Evolutionary conservation across 2,888 invertebrate species (phyloP), one percentile per base, ranked within the genome.

Genomic region (Volucella inflata): DNA sequence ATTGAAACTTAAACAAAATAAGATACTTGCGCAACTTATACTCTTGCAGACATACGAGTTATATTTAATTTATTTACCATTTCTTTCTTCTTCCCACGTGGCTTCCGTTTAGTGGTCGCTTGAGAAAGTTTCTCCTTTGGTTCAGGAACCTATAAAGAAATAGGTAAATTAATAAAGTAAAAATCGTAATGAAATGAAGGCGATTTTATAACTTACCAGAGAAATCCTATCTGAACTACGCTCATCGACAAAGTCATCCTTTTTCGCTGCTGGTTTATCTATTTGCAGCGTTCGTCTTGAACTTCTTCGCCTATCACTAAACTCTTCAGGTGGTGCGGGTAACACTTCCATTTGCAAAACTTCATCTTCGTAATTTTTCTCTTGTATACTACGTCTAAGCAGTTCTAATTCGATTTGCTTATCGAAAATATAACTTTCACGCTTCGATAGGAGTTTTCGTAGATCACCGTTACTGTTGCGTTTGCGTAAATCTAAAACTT

Each of bases 331-430:
- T 6, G 84, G 84, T 0, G 60, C 42, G 1, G 71, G 60, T 0
- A 84, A 4, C 1, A 65, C 70, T 59, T 59, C 75, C 68, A 51
- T 64, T 68, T 64, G 57, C n/a, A 70, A 17, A 1, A 59, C 40
- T 14, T 70, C 74, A 12, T 62, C 14, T 44, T 84, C 75, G 36
- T n/a, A 55, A 16, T 51, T 70, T 12, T n/a, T 74, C 12, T 17
- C 64, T 0, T 70, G 50, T n/a, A 84, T 65, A 12, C 38, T 55
- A 1, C 65, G 65, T 36, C 75, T 44, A 8, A 79, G 64, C 0
- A 72, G 9, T 50, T 79, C 78, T 17, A 79, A 48, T n/a, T 72
- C 55, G 4, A 77, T n/a, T 21, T 71, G 78, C 2, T 78, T 78
- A 2, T 64, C 70, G 0, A 78, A 21, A 48, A 68, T 17, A 10